These are phyloP conservation scores for Cyrtorhinus lividipennis DNA, from an alignment of 1,140 invertebrate genomes.

Conservation along the genomic window DNA sequence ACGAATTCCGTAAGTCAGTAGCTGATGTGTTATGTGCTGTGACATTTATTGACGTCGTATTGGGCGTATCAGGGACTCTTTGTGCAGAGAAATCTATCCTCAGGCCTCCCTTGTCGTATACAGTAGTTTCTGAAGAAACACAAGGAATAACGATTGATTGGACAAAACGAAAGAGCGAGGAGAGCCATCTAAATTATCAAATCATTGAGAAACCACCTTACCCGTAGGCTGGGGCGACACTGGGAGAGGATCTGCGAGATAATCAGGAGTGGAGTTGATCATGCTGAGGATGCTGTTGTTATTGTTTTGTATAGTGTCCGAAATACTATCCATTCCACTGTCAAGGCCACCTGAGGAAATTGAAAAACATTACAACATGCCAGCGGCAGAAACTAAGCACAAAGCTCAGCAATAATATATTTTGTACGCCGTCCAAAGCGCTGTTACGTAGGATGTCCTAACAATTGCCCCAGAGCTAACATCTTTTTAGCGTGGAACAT, in stretches of 20 bases:
- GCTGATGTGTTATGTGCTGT: slow-evolving; percentile 56
- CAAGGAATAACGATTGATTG: background rate
- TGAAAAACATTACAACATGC: too few relatives aligned
- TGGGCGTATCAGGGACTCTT: slow-evolving; percentile 41
- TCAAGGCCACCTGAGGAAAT: slow-evolving; percentile 24
- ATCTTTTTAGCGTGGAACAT: too few relatives aligned
- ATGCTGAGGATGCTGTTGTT: slow-evolving; percentile 20
- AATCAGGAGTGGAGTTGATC: slow-evolving; percentile 19
- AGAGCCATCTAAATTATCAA: too few relatives aligned
- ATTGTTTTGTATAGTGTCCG: slow-evolving; percentile 13
- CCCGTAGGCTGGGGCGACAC: slow-evolving; percentile 6
- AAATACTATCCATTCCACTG: slow-evolving; percentile 13
- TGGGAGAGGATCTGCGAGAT: slow-evolving; percentile 11
- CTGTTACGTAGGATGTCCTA: too few relatives aligned
- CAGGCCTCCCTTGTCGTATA: slow-evolving; percentile 75
- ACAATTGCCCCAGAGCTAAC: too few relatives aligned
- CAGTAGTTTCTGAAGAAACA: slow-evolving; percentile 32
- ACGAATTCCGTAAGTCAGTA: slow-evolving; percentile 75
- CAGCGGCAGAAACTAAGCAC: too few relatives aligned
- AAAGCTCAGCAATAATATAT: too few relatives aligned
- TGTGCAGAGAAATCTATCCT: slow-evolving; percentile 65
- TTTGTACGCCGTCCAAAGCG: too few relatives aligned
- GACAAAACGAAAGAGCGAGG: too few relatives aligned
- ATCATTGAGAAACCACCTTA: too few relatives aligned
- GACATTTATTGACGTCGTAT: slow-evolving; percentile 61